Evolutionary conservation across 2,888 invertebrate genomes (phyloP), one percentile per base, ranked within the genome.

Genomic region (Embidobia sp.): DNA sequence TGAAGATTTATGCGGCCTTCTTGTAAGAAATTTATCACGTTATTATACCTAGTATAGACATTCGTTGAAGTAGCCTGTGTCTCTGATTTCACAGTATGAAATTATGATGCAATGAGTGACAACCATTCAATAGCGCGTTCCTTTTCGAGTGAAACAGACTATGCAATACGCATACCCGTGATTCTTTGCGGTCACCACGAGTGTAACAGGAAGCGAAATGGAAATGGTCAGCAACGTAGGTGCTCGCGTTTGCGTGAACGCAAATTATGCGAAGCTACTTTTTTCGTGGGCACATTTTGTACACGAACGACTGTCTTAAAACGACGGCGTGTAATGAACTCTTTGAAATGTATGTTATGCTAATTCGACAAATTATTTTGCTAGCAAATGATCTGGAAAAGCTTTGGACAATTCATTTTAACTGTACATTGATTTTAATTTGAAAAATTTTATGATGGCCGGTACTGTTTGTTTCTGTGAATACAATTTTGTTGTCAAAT

Each of bases 71-170:
- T n/a, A n/a, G n/a, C n/a, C n/a, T n/a, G 10, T 10, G 35, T 35
- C 7, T 13, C 18, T 11, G 27, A 37, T 61, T 51, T 48, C 19
- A 13, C 69, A 44, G 55, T 35, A 16, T 42, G 31, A 35, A 37
- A 61, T 59, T 66, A 57, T 78, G 77, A 70, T 74, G 73, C 78
- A 78, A 79, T 51, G 51, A 79, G 78, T 80, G 83, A 85, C 83
- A 85, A 83, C 84, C 77, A 72, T 49, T 76, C 79, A 79, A 82
- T 81, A 80, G 79, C 78, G 82, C 85, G 79, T 84, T 86, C 84
- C 84, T 83, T 86, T 86, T 87, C 86, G 81, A 83, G 78, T 72
- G 83, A 84, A 84, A 80, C 87, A 84, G 86, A 86, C 84, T 86
- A 84, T 87, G 85, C 85, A 86, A 87, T 86, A 84, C 83, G 76